These are phyloP conservation scores for Pristionchus entomophagus DNA, from an alignment of 2,888 invertebrate genomes.

Conservation along the genomic window DNA sequence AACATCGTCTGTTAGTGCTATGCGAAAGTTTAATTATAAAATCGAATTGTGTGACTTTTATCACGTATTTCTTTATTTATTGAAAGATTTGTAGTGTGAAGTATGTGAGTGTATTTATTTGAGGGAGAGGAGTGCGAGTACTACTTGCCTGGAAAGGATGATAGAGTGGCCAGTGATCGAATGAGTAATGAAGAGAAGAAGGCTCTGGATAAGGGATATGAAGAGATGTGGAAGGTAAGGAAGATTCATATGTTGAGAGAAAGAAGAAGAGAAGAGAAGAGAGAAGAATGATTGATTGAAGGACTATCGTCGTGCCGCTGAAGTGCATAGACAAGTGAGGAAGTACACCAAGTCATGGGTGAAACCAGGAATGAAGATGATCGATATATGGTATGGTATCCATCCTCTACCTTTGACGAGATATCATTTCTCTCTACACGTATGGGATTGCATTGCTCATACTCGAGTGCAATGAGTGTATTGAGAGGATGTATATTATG, in stretches of 20 bases:
- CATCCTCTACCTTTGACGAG: conserved; percentile 49
- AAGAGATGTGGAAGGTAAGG: conserved; percentile 87
- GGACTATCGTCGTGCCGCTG: conserved; percentile 88
- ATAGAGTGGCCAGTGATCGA: conserved; percentile 73
- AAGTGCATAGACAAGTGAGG: conserved; percentile 96
- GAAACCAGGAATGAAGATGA: conserved; percentile 99
- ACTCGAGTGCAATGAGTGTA: no score
- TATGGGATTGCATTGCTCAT: no score
- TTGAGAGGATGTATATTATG: background rate
- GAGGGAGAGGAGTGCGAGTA: conserved; percentile 47
- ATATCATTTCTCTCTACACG: background rate
- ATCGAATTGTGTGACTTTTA: no score
- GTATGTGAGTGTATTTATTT: no score
- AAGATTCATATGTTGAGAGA: background rate
- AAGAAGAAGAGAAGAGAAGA: background rate
- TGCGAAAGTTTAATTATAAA: background rate
- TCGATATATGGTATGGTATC: conserved; percentile 86
- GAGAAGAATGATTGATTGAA: conserved; percentile 9
- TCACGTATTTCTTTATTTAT: no score
- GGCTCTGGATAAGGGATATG: conserved; percentile 90
- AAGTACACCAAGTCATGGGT: conserved; percentile 93
- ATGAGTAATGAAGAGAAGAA: conserved; percentile 82
- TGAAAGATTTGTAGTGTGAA: no score
- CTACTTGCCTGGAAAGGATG: conserved; percentile 66
- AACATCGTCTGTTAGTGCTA: background rate